These are phyloP conservation scores for Polypterus senegalus DNA, from an alignment of 2,113 vertebrate species.

Conservation along the genomic window DNA sequence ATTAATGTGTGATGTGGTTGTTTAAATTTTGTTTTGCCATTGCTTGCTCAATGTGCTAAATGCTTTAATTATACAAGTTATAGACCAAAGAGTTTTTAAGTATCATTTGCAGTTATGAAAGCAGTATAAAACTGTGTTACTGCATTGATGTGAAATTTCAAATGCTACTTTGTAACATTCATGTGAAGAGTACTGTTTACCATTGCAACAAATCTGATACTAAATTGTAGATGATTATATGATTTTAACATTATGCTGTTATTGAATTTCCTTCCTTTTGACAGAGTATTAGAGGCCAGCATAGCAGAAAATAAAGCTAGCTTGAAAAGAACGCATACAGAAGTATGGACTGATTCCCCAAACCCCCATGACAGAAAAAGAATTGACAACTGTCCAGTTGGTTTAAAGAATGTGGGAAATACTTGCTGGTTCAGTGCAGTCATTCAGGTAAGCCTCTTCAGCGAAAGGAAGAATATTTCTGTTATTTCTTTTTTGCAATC, in stretches of 20 bases:
- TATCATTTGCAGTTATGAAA: too few species aligned
- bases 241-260: neutral
- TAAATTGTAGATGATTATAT: neutral
- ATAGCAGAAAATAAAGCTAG: conserved; percentile 96
- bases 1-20: conserved; percentile 16
- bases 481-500: too few species aligned
- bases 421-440: conserved; percentile 98
- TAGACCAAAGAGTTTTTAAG: too few species aligned
- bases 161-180: too few species aligned
- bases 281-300: conserved; percentile 92
- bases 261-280: conserved; percentile 10
- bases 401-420: conserved; percentile 94
- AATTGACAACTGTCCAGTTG: conserved; percentile 79
- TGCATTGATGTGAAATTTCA: too few species aligned
- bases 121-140: too few species aligned
- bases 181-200: too few species aligned
- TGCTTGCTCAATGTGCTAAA: too few species aligned
- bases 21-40: too few species aligned
- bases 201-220: too few species aligned
- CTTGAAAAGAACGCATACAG: conserved; percentile 82
- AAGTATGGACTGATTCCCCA: conserved; percentile 91
- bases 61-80: too few species aligned
- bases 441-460: conserved; percentile 83
- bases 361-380: conserved; percentile 91
- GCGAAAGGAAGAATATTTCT: too few species aligned